Percentiles rank a stretch among this genome's conserved stretches.
These are phyloP conservation scores for Leptobrachium ailaonicum DNA, from an alignment of 2,113 vertebrate genomes.

Conservation along the genomic window DNA sequence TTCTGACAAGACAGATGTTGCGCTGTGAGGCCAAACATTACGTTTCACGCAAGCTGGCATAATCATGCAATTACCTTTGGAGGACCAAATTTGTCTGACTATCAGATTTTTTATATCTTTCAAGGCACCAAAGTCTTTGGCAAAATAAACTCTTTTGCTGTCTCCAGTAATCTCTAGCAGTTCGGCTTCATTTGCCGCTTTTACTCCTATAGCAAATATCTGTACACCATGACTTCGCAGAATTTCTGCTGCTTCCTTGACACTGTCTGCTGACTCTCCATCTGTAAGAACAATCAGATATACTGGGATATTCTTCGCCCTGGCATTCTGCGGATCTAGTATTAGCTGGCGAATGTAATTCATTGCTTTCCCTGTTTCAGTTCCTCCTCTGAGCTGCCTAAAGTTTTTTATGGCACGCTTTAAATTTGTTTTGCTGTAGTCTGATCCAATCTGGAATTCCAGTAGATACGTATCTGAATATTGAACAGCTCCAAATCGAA, in stretches of 20 bases:
- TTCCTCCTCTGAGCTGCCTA: conserved; percentile 51
- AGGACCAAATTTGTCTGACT: conserved; percentile 58
- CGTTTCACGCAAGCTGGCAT: no score
- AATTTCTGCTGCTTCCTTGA: conserved; percentile 49
- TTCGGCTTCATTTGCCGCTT: conserved; percentile 52
- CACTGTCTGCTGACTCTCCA: conserved; percentile 54
- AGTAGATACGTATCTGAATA: conserved; percentile 49
- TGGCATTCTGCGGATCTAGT: conserved; percentile 48
- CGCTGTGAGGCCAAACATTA: no score
- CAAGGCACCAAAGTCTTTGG: conserved; percentile 61
- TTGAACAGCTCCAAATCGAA: conserved; percentile 62
- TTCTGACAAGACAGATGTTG: no score
- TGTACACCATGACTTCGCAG: conserved; percentile 52
- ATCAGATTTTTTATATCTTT: conserved; percentile 63
- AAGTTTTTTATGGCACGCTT: conserved; percentile 63
- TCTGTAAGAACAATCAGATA: conserved; percentile 64
- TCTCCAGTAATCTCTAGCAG: conserved; percentile 58
- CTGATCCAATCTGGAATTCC: conserved; percentile 53
- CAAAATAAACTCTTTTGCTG: conserved; percentile 51
- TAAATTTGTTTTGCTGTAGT: conserved; percentile 51
- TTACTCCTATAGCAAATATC: conserved; percentile 61
- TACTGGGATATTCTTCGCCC: conserved; percentile 48
- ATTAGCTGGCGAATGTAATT: conserved; percentile 54
- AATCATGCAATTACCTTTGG: conserved; percentile 57
- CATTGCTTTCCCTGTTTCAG: conserved; percentile 59